Conservation (phyloP, 2,113 vertebrate species). For the Alces alces region DNA sequence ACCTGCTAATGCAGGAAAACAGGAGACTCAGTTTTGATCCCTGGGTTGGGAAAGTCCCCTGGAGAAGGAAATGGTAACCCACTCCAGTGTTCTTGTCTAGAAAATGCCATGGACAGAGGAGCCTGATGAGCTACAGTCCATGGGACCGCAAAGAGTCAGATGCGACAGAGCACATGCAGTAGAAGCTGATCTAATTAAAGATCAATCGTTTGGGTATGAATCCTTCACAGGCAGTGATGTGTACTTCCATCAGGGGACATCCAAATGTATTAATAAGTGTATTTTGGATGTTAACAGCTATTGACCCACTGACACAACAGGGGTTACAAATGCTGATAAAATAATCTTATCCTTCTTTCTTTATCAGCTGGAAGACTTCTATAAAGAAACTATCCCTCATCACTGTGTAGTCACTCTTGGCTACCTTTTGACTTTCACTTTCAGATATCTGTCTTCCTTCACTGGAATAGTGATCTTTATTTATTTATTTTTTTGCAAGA, state of each 20-base stretch:
- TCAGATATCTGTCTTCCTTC: background rate
- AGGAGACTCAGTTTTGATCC: background rate
- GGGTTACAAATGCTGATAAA: background rate
- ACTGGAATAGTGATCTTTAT: background rate
- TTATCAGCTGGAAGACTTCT: background rate
- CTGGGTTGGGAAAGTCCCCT: background rate
- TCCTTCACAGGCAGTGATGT: background rate
- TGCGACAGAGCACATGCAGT: background rate
- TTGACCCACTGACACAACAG: background rate
- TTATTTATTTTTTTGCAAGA: no score
- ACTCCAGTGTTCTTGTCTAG: background rate
- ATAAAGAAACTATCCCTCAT: background rate
- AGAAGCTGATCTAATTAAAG: background rate
- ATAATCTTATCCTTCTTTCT: background rate
- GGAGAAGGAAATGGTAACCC: background rate
- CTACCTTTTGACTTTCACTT: background rate
- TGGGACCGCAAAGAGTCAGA: background rate
- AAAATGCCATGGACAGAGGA: background rate
- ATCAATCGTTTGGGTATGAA: background rate
- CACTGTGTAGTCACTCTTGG: background rate
- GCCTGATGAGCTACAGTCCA: background rate
- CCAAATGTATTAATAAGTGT: background rate
- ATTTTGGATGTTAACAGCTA: background rate
- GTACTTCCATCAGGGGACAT: background rate
- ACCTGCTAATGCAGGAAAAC: background rate